Evolutionary conservation across 2,113 vertebrate genomes (phyloP).

Genomic region (Riparia riparia): DNA sequence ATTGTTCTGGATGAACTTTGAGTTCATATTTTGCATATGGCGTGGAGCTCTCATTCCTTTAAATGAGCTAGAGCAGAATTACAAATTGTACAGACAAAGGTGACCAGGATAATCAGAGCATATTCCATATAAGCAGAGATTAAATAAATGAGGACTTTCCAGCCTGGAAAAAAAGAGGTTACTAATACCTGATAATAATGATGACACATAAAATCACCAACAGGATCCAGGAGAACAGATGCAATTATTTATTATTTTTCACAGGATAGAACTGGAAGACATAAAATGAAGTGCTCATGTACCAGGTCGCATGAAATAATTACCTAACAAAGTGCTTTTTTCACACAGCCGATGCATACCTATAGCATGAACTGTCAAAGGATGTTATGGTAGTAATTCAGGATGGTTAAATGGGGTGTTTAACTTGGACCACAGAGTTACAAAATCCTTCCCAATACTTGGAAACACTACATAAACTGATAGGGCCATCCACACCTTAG

Average conservation of each 20-base stretch:
- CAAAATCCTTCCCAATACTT: not conserved
- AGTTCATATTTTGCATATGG: not conserved
- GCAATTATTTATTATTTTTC: not conserved
- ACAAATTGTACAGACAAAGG: not conserved
- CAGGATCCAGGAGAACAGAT: not conserved
- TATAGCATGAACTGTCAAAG: not conserved
- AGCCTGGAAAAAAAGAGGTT: not conserved
- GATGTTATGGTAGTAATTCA: not conserved
- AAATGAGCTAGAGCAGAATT: not conserved
- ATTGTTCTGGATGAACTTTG: not conserved
- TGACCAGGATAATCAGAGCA: not conserved
- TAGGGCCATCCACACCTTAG: too few relatives aligned
- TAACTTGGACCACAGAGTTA: not conserved
- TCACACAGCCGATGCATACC: not conserved
- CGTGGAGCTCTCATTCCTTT: not conserved
- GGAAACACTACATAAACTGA: not conserved
- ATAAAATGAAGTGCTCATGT: not conserved
- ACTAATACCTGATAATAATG: not conserved
- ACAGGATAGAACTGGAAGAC: not conserved
- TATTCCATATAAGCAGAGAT: not conserved
- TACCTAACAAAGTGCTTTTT: not conserved
- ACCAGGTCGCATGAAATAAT: not conserved
- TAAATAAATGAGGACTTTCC: not conserved
- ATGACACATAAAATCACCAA: not conserved
- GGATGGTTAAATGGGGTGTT: not conserved